Conservation (phyloP, 2,888 invertebrate species). For the Taphrorychus bicolor region DNA sequence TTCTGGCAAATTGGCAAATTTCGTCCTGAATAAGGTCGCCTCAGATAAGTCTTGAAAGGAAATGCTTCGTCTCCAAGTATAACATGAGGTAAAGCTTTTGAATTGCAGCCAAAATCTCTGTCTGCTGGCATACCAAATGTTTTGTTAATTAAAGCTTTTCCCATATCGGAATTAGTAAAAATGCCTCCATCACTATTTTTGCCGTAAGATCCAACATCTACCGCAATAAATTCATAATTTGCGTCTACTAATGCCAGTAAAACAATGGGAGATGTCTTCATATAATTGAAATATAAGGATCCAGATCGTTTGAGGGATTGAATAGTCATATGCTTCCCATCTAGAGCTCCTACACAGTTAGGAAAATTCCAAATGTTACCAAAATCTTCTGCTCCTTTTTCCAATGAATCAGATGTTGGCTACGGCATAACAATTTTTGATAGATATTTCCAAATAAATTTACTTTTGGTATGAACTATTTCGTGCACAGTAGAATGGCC, state of each 20-base stretch:
- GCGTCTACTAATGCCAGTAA: constrained; percentile 47
- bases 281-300: constrained; percentile 45
- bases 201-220: constrained; percentile 49
- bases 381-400: background rate
- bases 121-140: constrained; percentile 38
- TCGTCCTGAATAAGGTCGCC: constrained; percentile 44
- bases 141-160: constrained; percentile 35
- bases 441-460: constrained; percentile 30
- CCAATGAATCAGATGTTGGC: constrained; percentile 1
- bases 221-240: constrained; percentile 47
- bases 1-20: no score
- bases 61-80: constrained; percentile 47
- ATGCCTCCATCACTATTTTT: constrained; percentile 49
- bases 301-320: constrained; percentile 42
- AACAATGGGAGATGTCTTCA: constrained; percentile 44
- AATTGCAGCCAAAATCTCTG: constrained; percentile 22
- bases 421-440: constrained; percentile 27
- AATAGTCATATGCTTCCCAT: constrained; percentile 46
- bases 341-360: constrained; percentile 6
- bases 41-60: constrained; percentile 42
- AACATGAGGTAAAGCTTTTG: constrained; percentile 42
- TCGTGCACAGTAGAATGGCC: constrained; percentile 31
- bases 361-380: constrained; percentile 14
- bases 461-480: constrained; percentile 23
- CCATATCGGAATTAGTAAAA: constrained; percentile 44